Percentiles rank a stretch among this genome's conserved stretches.
Conservation (phyloP, 2,888 invertebrate species). For the Brachyptera risi region DNA sequence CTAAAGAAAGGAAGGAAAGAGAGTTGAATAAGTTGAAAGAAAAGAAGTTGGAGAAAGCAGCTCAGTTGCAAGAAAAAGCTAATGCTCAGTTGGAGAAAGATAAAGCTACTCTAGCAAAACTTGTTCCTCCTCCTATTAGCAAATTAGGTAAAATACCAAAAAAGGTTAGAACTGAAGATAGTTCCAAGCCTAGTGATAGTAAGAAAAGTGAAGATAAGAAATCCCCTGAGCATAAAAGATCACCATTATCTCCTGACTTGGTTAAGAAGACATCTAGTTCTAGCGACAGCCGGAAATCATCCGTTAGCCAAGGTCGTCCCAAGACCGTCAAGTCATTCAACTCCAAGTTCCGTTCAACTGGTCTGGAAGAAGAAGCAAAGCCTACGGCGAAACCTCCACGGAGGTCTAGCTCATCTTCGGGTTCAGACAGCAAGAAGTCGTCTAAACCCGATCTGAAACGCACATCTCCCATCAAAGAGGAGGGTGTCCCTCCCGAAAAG, state of each 20-base stretch:
- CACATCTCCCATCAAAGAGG: conserved; percentile 36
- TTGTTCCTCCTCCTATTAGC: conserved; percentile 62
- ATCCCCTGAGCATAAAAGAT: conserved; percentile 11
- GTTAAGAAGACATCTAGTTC: conserved; percentile 61
- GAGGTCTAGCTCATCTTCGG: conserved; percentile 17
- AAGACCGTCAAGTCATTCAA: conserved; percentile 90
- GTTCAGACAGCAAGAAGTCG: not conserved
- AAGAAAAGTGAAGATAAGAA: conserved; percentile 31
- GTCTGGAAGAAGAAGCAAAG: conserved; percentile 80
- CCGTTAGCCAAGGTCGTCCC: conserved; percentile 61
- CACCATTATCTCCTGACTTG: conserved; percentile 10
- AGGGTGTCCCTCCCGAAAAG: conserved; percentile 65
- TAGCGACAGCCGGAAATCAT: conserved; percentile 71
- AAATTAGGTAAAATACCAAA: conserved; percentile 78
- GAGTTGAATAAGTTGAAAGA: conserved; percentile 35
- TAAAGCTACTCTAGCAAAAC: conserved; percentile 62
- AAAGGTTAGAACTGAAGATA: conserved; percentile 49
- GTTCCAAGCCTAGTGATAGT: conserved; percentile 26
- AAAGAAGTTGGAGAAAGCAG: conserved; percentile 40
- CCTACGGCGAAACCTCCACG: conserved; percentile 58
- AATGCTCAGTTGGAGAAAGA: conserved; percentile 58
- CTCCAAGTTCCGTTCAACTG: conserved; percentile 88
- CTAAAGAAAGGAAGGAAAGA: conserved; percentile 32
- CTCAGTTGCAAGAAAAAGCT: conserved; percentile 45
- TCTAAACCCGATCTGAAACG: conserved; percentile 29